Base-by-base conservation (phyloP, 2,113 vertebrate species). In the Tupaia chinensis region DNA sequence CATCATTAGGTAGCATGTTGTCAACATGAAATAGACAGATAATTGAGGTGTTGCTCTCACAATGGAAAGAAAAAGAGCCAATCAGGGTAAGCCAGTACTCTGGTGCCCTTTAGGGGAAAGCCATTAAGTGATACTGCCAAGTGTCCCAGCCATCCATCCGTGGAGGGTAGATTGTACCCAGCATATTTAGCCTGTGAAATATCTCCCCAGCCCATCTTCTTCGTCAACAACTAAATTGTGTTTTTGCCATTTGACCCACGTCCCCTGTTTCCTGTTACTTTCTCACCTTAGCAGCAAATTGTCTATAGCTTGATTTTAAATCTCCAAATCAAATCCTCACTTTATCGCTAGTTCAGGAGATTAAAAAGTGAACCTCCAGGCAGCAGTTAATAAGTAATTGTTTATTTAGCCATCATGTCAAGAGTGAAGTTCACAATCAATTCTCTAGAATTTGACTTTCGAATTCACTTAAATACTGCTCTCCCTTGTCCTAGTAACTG, bases 341-440 rank as follows among this genome's bases (percentile, higher is more conserved):
- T 97, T 97, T 96, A 97, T 97, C 14, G 0, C 77, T 89, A 65
- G 86, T 95, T 97, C 83, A 96, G 89, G 95, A 96, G 95, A 97
- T 98, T 97, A 97, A 97, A 97, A 97, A 94, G 94, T 91, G 84
- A 96, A 94, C 96, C 96, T 97, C 76, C 72, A 92, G 96, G 97
- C 96, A 92, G 93, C 79, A 95, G 94, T 96, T 98, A 97, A 97
- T 96, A 97, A 96, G 91, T 91, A 94, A 97, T 93, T 97, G 93
- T 97, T 98, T 98, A 96, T 97, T 97, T 97, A 97, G 87, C 93
- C 92, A 81, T 96, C 76, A 85, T 78, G 68, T 96, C 96, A 97
- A 93, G 94, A 92, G 80, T 56, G 80, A 97, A 87, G 96, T 94
- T 97, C 93, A 96, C 94, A 97, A 97, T 97, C 96, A 95, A 72